These are phyloP conservation scores for Magallana gigas DNA, from an alignment of 1,140 invertebrate species.

Conservation along the genomic window DNA sequence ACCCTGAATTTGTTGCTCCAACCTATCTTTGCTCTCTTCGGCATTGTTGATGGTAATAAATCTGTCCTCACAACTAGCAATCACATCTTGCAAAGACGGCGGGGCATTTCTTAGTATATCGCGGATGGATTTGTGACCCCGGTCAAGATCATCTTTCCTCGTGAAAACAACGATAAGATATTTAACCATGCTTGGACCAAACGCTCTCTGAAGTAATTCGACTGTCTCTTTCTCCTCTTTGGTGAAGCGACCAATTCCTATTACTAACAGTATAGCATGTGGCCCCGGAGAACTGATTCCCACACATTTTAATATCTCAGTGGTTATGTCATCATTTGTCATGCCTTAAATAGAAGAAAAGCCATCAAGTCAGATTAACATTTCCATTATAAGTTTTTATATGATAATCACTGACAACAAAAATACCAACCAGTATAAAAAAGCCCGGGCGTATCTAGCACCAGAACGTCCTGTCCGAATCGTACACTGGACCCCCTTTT, in stretches of 20 bases:
- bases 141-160: slow-evolving; percentile 43
- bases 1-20: slow-evolving; percentile 3
- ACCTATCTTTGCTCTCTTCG: neutral
- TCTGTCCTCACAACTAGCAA: slow-evolving; percentile 26
- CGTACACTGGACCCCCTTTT: neutral
- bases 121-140: slow-evolving; percentile 12
- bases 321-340: slow-evolving; percentile 32
- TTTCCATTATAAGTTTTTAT: too few species aligned
- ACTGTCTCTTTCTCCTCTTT: slow-evolving; percentile 43
- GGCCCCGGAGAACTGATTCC: slow-evolving; percentile 56
- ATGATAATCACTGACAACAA: too few species aligned
- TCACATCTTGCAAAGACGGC: slow-evolving; percentile 2
- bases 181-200: slow-evolving; percentile 41
- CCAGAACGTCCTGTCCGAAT: slow-evolving; percentile 5
- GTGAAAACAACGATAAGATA: slow-evolving; percentile 52
- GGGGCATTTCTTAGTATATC: slow-evolving; percentile 33
- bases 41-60: slow-evolving; percentile 39
- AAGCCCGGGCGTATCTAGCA: slow-evolving; percentile 34
- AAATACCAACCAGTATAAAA: slow-evolving; percentile 22
- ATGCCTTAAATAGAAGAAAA: slow-evolving; percentile 5
- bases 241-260: slow-evolving; percentile 53
- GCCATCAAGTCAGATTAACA: neutral
- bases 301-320: slow-evolving; percentile 56
- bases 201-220: slow-evolving; percentile 23
- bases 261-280: slow-evolving; percentile 56